Evolutionary conservation across 1,140 invertebrate genomes (phyloP).

Genomic region (Drusus annulatus): DNA sequence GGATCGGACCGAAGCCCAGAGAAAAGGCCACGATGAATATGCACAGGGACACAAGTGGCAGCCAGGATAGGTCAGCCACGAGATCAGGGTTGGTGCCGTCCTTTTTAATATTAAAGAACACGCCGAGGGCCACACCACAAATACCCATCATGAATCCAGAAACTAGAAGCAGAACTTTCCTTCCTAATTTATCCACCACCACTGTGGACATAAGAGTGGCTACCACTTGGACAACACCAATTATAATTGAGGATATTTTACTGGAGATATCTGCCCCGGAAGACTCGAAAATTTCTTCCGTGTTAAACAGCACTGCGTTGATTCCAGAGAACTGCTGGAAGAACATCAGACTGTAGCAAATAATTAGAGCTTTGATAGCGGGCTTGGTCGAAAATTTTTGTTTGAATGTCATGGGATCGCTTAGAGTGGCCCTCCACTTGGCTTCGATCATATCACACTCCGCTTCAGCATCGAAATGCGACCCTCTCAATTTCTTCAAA

Average conservation of each 20-base stretch:
- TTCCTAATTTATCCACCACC: slow-evolving; percentile 84
- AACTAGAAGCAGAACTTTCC: slow-evolving; percentile 79
- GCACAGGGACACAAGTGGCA: slow-evolving; percentile 81
- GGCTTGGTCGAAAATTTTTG: slow-evolving; percentile 74
- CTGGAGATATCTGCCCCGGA: slow-evolving; percentile 74
- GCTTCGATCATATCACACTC: slow-evolving; percentile 74
- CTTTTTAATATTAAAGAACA: slow-evolving; percentile 77
- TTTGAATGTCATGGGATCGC: slow-evolving; percentile 70
- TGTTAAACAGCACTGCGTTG: slow-evolving; percentile 89
- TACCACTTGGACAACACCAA: slow-evolving; percentile 84
- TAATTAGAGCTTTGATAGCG: slow-evolving; percentile 78
- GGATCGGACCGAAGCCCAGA: slow-evolving; percentile 84
- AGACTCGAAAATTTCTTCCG: slow-evolving; percentile 80
- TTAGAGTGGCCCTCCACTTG: slow-evolving; percentile 73
- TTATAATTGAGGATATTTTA: slow-evolving; percentile 77
- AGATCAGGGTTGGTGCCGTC: slow-evolving; percentile 66
- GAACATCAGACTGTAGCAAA: slow-evolving; percentile 85
- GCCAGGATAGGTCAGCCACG: slow-evolving; percentile 74
- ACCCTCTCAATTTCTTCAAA: slow-evolving; percentile 78
- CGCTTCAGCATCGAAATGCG: slow-evolving; percentile 75
- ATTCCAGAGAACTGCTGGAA: slow-evolving; percentile 91
- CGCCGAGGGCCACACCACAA: slow-evolving; percentile 74
- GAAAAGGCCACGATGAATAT: slow-evolving; percentile 86
- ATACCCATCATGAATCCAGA: slow-evolving; percentile 77
- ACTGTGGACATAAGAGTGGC: slow-evolving; percentile 79